Percentiles rank a stretch among this genome's conserved stretches.
These are phyloP conservation scores for Echinometra lucunter DNA, from an alignment of 53 echinoderm and acorn worm species.

Conservation along the genomic window DNA sequence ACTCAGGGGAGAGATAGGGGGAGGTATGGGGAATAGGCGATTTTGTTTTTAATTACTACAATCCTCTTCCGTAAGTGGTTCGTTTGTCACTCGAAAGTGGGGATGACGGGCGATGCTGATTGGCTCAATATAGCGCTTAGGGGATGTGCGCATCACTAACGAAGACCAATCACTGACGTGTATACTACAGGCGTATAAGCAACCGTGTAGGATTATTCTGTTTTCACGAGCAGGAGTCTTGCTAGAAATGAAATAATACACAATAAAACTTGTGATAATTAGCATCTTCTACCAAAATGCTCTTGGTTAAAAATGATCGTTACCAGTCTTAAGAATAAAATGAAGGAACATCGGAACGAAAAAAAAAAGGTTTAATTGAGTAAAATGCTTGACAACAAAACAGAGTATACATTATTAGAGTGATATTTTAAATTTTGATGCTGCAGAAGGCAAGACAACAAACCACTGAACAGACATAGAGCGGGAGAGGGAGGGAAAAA, in stretches of 20 bases:
- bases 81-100: not conserved
- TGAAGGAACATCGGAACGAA: no score
- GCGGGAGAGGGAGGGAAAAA: no score
- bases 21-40: constrained; percentile 26
- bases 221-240: not conserved
- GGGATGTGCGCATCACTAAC: not conserved
- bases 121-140: not conserved
- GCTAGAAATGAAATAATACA: not conserved
- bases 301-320: not conserved
- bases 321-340: not conserved
- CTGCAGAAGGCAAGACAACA: no score
- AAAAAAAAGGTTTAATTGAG: no score
- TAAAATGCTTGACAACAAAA: no score
- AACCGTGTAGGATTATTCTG: not conserved
- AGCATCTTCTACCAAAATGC: not conserved
- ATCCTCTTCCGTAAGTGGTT: constrained; percentile 3
- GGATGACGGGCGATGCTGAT: not conserved
- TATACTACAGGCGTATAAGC: not conserved
- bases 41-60: constrained; percentile 10
- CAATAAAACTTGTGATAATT: not conserved
- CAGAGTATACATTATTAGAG: no score
- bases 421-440: no score
- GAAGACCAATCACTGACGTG: not conserved
- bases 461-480: no score
- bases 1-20: not conserved